These are phyloP conservation scores for Keiferia lycopersicella DNA, from an alignment of 2,888 invertebrate species.

Conservation along the genomic window DNA sequence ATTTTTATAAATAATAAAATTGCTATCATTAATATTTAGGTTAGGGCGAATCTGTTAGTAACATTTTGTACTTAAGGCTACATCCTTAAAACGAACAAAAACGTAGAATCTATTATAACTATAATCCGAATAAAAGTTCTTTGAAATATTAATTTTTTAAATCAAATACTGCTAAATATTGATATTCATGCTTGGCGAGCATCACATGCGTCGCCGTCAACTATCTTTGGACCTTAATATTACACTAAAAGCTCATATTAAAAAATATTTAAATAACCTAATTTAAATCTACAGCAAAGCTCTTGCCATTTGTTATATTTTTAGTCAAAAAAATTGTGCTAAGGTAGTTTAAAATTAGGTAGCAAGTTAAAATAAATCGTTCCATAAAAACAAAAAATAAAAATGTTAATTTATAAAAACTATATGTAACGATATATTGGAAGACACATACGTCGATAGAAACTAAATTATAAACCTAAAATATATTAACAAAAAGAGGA, in stretches of 20 bases:
- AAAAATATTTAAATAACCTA: conserved; percentile 52
- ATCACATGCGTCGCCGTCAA: conserved; percentile 59
- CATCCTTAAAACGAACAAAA: conserved; percentile 56
- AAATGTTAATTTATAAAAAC: conserved; percentile 48
- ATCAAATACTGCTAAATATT: conserved; percentile 46
- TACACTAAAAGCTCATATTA: conserved; percentile 50
- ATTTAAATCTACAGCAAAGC: conserved; percentile 65
- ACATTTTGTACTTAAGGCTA: conserved; percentile 72
- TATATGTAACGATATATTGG: conserved; percentile 52
- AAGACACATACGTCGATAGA: conserved; percentile 66
- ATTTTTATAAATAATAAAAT: conserved; percentile 52
- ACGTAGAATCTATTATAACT: conserved; percentile 43
- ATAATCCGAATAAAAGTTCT: conserved; percentile 47
- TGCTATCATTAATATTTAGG: conserved; percentile 51
- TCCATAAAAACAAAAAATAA: conserved; percentile 40
- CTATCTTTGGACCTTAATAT: conserved; percentile 75
- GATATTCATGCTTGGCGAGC: conserved; percentile 42
- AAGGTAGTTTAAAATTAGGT: conserved; percentile 40
- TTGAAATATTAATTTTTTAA: conserved; percentile 43
- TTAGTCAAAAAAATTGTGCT: conserved; percentile 69
- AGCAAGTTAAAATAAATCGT: conserved; percentile 48
- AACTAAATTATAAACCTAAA: conserved; percentile 45
- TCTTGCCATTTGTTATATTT: conserved; percentile 48
- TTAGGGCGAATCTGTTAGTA: conserved; percentile 66
- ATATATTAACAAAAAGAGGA: conserved; percentile 35